Evolutionary conservation across 2,113 vertebrate genomes (phyloP), one percentile per base, ranked within the genome.

Genomic region (Clupea harengus): DNA sequence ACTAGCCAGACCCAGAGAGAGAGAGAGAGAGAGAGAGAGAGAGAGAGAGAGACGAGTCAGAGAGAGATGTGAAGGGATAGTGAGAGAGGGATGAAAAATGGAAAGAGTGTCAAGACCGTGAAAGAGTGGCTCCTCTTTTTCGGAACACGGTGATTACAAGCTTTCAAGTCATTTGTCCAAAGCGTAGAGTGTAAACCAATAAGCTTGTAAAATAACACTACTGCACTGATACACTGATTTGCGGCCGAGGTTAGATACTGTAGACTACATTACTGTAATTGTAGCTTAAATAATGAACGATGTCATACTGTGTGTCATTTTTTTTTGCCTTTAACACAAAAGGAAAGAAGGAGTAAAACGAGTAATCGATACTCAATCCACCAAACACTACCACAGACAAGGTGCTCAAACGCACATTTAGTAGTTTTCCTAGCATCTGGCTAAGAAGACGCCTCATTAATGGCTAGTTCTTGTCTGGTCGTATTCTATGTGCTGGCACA

Each of bases 21-120:
- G 39, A 39, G 39, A 39, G 39, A 39, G 39, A 39, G 39, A 39
- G 39, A 39, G 39, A 39, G 39, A 39, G 39, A 39, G 39, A 39
- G 44, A 50, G 45, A 45, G 78, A 88, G 90, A 89, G 88, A 84
- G 85, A 84, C 28, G 39, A 50, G 32, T 60, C 39, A 22, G 67
- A 50, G 22, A 95, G 94, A 95, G 94, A 92, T 94, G 91, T 89
- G 95, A 94, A 93, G 93, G 91, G 93, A 92, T 93, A 67, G 64
- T 64, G 57, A 67, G 25, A 28, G 64, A 67, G 9, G 1, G 64
- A n/a, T 25, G 64, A 6, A 67, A 28, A 1, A 39, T 39, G 39
- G 39, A 39, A 28, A 67, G 50, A 15, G 13, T 47, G 9, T 5
- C 17, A n/a, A 6, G 57, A 2, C 54, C 2, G 57, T 64, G 57